Conservation (phyloP, 2,888 invertebrate genomes). For the Andrena flavipes region DNA sequence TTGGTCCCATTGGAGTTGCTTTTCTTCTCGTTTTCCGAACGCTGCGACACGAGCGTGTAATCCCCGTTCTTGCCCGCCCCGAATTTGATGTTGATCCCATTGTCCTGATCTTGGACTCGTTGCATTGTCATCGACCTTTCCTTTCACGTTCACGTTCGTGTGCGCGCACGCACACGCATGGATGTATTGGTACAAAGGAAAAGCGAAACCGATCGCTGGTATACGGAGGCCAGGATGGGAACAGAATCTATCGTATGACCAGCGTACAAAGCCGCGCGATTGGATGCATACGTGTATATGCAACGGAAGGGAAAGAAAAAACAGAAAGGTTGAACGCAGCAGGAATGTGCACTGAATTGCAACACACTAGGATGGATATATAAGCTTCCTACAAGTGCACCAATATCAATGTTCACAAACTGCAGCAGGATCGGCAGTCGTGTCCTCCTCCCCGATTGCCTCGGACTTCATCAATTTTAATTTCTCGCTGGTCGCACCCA, state of each 20-base stretch:
- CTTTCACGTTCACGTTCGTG: constrained; percentile 43
- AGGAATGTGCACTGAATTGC: constrained; percentile 13
- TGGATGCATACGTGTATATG: background rate
- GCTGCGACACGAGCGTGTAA: constrained; percentile 77
- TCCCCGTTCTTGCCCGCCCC: constrained; percentile 75
- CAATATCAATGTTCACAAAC: constrained; percentile 61
- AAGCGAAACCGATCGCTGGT: constrained; percentile 32
- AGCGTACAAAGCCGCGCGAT: background rate
- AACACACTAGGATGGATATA: constrained; percentile 9
- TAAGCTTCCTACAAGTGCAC: constrained; percentile 11
- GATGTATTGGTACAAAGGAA: constrained; percentile 47
- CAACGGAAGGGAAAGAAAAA: constrained; percentile 10
- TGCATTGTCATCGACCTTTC: constrained; percentile 75
- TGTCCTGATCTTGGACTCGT: constrained; percentile 81
- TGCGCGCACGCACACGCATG: constrained; percentile 33
- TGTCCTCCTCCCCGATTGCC: constrained; percentile 54
- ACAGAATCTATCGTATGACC: constrained; percentile 29
- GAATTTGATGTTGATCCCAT: constrained; percentile 83
- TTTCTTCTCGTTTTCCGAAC: constrained; percentile 60
- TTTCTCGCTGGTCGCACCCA: constrained; percentile 17
- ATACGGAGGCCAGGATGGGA: background rate
- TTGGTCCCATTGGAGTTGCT: constrained; percentile 73
- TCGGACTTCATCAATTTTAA: constrained; percentile 63
- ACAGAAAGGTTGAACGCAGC: background rate
- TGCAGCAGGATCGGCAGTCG: constrained; percentile 52